Conservation (phyloP, 2,113 vertebrate genomes). For the Chunga burmeisteri region DNA sequence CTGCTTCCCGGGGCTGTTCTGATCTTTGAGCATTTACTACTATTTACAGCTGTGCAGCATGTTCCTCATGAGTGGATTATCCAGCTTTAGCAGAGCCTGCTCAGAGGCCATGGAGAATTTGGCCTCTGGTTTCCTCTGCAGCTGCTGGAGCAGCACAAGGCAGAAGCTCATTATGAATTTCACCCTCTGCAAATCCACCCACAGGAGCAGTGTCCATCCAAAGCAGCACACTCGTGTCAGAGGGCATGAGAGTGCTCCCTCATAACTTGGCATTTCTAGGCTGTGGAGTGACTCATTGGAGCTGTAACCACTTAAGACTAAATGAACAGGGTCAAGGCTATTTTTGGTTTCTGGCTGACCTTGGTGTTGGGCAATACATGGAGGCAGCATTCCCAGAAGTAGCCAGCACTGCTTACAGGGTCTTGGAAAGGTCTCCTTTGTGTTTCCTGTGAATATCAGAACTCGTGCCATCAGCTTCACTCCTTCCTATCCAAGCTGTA, state of each 20-base stretch:
- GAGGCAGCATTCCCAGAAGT: not conserved
- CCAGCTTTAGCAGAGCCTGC: not conserved
- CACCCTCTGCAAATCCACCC: not conserved
- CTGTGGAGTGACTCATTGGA: not conserved
- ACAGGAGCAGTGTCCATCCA: accelerated
- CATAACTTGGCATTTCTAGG: not conserved
- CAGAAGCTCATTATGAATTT: not conserved
- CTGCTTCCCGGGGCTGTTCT: not conserved
- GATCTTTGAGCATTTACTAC: not conserved
- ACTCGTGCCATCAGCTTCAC: not conserved
- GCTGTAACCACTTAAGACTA: not conserved
- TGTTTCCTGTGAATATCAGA: not conserved
- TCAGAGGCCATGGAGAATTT: not conserved
- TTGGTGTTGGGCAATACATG: not conserved
- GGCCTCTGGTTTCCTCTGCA: not conserved
- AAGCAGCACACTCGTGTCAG: not conserved
- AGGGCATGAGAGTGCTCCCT: not conserved
- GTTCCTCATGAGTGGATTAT: not conserved
- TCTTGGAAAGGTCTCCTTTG: not conserved
- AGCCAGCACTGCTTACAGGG: not conserved
- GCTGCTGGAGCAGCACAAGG: not conserved
- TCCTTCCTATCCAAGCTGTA: not conserved
- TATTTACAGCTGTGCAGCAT: not conserved
- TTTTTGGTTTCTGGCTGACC: not conserved
- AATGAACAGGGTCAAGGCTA: not conserved